Percentiles rank a stretch among this genome's conserved stretches.
These are phyloP conservation scores for Coregonus sp. DNA, from an alignment of 2,797 vertebrate genomes.

Conservation along the genomic window DNA sequence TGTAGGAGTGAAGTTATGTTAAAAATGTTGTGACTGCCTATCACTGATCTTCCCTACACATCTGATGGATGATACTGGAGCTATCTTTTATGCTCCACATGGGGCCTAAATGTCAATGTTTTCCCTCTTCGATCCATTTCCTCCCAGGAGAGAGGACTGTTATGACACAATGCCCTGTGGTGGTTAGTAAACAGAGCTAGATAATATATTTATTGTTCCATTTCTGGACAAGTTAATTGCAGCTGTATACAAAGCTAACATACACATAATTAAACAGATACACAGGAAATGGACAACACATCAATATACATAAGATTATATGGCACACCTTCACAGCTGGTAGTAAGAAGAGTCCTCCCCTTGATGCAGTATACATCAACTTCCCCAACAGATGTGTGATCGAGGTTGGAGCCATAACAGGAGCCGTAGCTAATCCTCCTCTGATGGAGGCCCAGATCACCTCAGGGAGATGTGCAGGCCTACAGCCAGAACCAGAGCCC, in stretches of 20 bases:
- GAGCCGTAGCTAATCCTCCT: background rate
- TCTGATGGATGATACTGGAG: background rate
- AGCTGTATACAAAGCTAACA: background rate
- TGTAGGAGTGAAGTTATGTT: background rate
- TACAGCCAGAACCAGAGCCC: no score
- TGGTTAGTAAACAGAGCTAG: background rate
- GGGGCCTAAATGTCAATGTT: background rate
- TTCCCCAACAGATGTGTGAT: background rate
- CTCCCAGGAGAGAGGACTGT: no score
- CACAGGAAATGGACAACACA: background rate
- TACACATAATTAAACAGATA: background rate
- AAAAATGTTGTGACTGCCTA: slow-evolving; percentile 4
- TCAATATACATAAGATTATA: background rate
- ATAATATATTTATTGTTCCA: no score
- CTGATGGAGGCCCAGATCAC: slow-evolving; percentile 7
- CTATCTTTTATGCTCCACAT: background rate
- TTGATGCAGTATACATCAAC: background rate
- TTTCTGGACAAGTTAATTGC: no score
- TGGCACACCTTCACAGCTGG: slow-evolving; percentile 13
- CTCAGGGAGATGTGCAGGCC: background rate
- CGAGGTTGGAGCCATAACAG: background rate
- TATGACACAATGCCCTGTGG: background rate
- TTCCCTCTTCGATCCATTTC: background rate
- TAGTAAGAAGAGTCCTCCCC: background rate
- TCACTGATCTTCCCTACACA: background rate